Base-by-base conservation (phyloP, 2,113 vertebrate genomes). In the Tyto alba region DNA sequence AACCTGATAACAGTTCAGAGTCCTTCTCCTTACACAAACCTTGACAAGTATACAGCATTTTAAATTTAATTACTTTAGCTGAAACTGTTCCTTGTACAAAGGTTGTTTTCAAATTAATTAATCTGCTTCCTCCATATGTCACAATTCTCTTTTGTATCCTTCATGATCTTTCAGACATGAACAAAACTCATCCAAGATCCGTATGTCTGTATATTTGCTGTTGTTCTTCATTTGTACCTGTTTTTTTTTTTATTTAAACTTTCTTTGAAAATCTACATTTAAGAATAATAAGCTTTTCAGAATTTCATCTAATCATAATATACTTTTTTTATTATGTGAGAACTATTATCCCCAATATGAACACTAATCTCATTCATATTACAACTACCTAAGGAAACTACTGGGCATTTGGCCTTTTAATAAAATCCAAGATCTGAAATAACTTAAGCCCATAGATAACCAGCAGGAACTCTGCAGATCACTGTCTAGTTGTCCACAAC, bases 91-190 rank as follows among this genome's bases (percentile, higher is more conserved):
- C 72, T 91, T 63, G 73, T 66, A 91, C 80, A 95, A 93, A 96
- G 91, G 84, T 93, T 96, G 94, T 85, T 96, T 95, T 95, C 77
- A 87, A 86, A 97, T 97, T 97, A 97, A 97, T 94, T 96, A 97
- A 94, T 96, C 89, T 92, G 89, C 86, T 96, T 95, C 94, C 94
- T 92, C 96, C 94, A 92, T 96, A 95, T 93, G 86, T 85, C 92
- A 96, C 81, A 92, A 89, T 93, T 95, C 88, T 89, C 88, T 92
- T 96, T 87, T 92, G 84, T 95, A 95, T 94, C 73, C 77, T 84
- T 90, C 69, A 62, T 85, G 94, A 85, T 95, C 91, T 92, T 95
- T 96, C 84, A 96, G 86, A 97, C 89, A 85, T 0, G 55, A 95
- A 85, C 80, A 89, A 95, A 96, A 96, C 66, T 95, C 76, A 89